Evolutionary conservation across 1,140 invertebrate genomes (phyloP).

Genomic region (Atta cephalotes): DNA sequence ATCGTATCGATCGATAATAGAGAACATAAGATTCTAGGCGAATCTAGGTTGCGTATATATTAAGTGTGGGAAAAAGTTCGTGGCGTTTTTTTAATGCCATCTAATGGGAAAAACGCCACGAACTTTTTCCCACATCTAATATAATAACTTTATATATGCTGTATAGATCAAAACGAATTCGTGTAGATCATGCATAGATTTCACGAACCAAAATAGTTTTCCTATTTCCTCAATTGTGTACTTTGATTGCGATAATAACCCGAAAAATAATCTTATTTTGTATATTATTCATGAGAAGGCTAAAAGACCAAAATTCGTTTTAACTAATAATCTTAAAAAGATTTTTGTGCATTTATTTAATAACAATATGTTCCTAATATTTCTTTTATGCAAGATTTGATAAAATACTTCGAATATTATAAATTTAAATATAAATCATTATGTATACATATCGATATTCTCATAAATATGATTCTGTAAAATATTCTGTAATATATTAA

Average conservation of each 20-base stretch:
- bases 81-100: no score
- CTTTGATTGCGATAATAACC: background rate
- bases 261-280: background rate
- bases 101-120: no score
- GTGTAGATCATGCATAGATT: no score
- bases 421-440: background rate
- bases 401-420: background rate
- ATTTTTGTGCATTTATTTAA: background rate
- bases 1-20: conserved; percentile 34
- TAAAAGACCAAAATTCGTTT: background rate
- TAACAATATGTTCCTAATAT: background rate
- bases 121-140: no score
- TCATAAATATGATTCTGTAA: background rate
- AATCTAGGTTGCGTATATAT: conserved; percentile 23
- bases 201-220: conserved; percentile 10
- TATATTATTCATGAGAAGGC: conserved; percentile 4
- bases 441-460: background rate
- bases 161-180: no score
- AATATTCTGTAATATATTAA: background rate
- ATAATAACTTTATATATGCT: background rate
- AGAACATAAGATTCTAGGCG: background rate
- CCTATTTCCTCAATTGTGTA: background rate
- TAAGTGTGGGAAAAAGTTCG: no score
- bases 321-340: background rate
- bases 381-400: background rate